These are phyloP conservation scores for Ectemnius lituratus DNA, from an alignment of 2,888 invertebrate genomes.

Conservation along the genomic window DNA sequence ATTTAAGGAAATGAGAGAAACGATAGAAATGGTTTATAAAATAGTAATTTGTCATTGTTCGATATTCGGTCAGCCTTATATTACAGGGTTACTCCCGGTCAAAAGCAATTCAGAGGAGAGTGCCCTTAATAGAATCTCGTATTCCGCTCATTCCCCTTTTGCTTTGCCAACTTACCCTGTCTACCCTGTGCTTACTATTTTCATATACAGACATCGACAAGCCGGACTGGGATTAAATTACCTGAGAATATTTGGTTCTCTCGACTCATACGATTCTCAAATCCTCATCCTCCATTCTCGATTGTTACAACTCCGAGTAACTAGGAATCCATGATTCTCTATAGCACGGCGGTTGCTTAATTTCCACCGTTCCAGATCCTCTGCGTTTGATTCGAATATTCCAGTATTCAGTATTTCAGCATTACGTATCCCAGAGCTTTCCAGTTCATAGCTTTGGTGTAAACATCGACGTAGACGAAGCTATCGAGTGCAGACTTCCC, in stretches of 20 bases:
- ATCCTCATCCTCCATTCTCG: neutral
- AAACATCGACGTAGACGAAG: neutral
- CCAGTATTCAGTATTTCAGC: too few species aligned
- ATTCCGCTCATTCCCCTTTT: constrained; percentile 6
- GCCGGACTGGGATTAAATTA: neutral
- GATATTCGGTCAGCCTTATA: neutral
- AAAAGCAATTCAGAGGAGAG: constrained; percentile 12
- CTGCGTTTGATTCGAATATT: too few species aligned
- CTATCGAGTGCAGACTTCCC: neutral
- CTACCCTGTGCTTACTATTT: constrained; percentile 1
- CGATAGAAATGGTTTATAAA: too few species aligned
- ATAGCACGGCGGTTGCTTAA: too few species aligned
- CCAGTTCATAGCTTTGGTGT: too few species aligned
- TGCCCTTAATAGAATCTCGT: constrained; percentile 16
- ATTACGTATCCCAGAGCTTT: too few species aligned
- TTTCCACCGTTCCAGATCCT: too few species aligned
- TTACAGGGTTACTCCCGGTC: neutral
- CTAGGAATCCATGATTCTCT: neutral
- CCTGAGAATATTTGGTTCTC: neutral
- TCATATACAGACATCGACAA: neutral
- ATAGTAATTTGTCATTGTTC: neutral
- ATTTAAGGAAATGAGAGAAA: too few species aligned
- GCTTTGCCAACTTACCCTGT: neutral
- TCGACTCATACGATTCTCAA: neutral
- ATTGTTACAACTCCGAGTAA: neutral